Conservation (phyloP, 1,140 invertebrate species). For the Bombyx mori region ASM3026992v2 NC_085111.1:10254501-10255000, state of each 20-base stretch:
- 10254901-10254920: slow-evolving; percentile 79
- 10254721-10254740: slow-evolving; percentile 54
- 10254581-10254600: slow-evolving; percentile 62
- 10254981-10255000: too few species aligned
- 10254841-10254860: slow-evolving; percentile 66
- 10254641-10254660: slow-evolving; percentile 14
- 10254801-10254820: slow-evolving; percentile 45
- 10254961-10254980: slow-evolving; percentile 39
- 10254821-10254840: slow-evolving; percentile 57
- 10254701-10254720: slow-evolving; percentile 22
- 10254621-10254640: slow-evolving; percentile 59
- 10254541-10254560: slow-evolving; percentile 56
- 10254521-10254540: slow-evolving; percentile 54
- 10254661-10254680: too few species aligned
- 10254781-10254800: slow-evolving; percentile 51
- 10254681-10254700: neutral
- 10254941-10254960: slow-evolving; percentile 75
- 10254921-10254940: slow-evolving; percentile 79
- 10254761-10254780: slow-evolving; percentile 52
- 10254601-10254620: slow-evolving; percentile 53
- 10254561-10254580: slow-evolving; percentile 60
- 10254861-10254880: slow-evolving; percentile 68
- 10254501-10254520: slow-evolving; percentile 56
- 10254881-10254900: slow-evolving; percentile 71
- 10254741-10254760: slow-evolving; percentile 41